phyloP scores from a whole-genome alignment of 2,797 vertebrate species.

The Lacerta viridis region DNA sequence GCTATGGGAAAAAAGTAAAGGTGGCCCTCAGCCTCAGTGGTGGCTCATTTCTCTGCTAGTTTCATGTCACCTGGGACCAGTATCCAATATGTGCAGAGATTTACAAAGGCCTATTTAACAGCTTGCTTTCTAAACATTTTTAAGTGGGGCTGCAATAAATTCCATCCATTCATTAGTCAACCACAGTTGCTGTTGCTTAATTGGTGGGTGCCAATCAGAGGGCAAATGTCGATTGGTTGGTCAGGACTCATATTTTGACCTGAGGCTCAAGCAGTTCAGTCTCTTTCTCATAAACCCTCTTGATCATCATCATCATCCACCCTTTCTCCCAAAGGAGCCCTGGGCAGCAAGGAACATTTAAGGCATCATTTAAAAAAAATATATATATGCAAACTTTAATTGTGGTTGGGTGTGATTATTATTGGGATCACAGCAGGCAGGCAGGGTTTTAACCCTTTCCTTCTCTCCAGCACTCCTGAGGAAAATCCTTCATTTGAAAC shows the following conservation, averaged over 20 bases:
- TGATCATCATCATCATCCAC: too few relatives aligned
- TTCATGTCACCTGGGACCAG: background rate
- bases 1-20: slow-evolving; percentile 66
- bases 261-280: background rate
- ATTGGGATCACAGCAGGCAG: background rate
- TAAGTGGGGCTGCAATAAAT: background rate
- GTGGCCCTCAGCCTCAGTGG: accelerated
- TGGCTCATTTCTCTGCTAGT: accelerated
- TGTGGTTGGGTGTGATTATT: too few relatives aligned
- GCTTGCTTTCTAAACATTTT: background rate
- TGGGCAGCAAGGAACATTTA: too few relatives aligned
- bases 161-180: background rate
- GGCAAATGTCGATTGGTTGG: background rate
- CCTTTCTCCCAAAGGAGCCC: too few relatives aligned
- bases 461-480: background rate
- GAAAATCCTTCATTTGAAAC: background rate
- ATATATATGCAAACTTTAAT: too few relatives aligned
- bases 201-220: background rate
- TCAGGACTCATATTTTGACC: background rate
- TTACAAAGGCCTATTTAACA: background rate
- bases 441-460: too few relatives aligned
- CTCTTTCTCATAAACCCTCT: background rate
- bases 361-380: too few relatives aligned
- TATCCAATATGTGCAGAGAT: background rate
- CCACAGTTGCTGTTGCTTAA: background rate